These are phyloP conservation scores for Heliothis subflexa DNA, from an alignment of 1,140 invertebrate genomes.

Conservation along the genomic window DNA sequence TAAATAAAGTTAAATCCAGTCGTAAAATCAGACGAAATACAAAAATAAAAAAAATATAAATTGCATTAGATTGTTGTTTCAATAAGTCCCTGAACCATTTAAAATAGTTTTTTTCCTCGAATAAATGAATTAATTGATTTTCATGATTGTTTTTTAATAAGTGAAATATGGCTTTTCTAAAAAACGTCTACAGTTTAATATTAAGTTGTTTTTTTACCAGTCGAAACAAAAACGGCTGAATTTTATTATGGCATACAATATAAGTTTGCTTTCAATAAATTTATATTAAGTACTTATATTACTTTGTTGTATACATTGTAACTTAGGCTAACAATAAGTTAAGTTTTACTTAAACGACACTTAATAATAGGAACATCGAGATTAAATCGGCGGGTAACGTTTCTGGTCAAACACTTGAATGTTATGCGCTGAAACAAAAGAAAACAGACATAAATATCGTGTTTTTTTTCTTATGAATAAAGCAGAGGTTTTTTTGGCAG, in stretches of 20 bases:
- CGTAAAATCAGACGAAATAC: constrained; percentile 10
- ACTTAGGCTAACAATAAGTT: constrained; percentile 47
- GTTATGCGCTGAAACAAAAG: constrained; percentile 35
- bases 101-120: not conserved
- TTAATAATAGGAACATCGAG: constrained; percentile 51
- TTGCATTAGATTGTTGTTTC: not conserved
- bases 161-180: not conserved
- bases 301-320: constrained; percentile 27
- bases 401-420: constrained; percentile 15
- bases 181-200: too few species aligned
- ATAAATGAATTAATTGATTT: not conserved
- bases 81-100: constrained; percentile 15
- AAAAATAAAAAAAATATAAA: not conserved
- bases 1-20: constrained; percentile 22
- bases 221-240: constrained; percentile 5
- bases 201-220: too few species aligned
- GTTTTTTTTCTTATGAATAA: too few species aligned
- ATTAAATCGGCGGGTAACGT: constrained; percentile 47
- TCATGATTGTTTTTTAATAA: not conserved
- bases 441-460: not conserved
- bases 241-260: not conserved
- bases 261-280: constrained; percentile 16
- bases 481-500: too few species aligned
- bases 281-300: constrained; percentile 44
- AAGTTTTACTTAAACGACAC: constrained; percentile 31